Evolutionary conservation across 1,140 invertebrate species (phyloP), one percentile per base, ranked within the genome.

Genomic region (Halyomorpha halys): DNA sequence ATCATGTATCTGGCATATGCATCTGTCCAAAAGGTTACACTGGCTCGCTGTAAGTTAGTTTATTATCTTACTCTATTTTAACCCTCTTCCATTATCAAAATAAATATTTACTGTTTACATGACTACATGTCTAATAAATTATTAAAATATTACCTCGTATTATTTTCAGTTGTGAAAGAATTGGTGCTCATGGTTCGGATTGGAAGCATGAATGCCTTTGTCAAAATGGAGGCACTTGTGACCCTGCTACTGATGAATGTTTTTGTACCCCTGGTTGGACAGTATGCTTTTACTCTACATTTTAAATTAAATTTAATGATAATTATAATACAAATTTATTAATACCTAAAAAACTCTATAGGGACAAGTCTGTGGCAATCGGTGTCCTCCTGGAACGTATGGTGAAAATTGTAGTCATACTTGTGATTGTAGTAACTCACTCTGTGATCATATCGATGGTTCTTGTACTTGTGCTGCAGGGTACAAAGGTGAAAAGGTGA

Each of bases 201-300:
- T 97, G 94, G 70, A 85, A 86, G 66, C 82, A 84, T 30, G 82
- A 88, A 53, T 98, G 96, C 73, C 81, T 83, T 4, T 99, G 96
- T 77, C 90, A 97, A 73, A 98, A 98, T 75, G 84, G 83, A 45
- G 94, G 91, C 19, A 79, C 78, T 16, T 99, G 96, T 75, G 84
- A 89, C 74, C 83, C 85, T n/a, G 78, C 81, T 34, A 85, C 78
- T 27, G 92, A 92, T 1, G 76, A 81, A 66, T 95, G 92, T 73
- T 80, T 80, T 65, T 96, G 93, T 73, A 80, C 81, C n/a, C 70
- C 83, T 47, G 92, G 92, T 61, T 94, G 87, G 85, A 87, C 79
- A 62, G 87, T 83, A 74, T 74, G 74, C n/a, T 73, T 47, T 39
- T 44, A 21, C 47, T 27, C 25, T 60, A 49, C 30, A 23, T 23